These are phyloP conservation scores for Proisotoma minuta DNA, from an alignment of 2,888 invertebrate genomes.

Conservation along the genomic window DNA sequence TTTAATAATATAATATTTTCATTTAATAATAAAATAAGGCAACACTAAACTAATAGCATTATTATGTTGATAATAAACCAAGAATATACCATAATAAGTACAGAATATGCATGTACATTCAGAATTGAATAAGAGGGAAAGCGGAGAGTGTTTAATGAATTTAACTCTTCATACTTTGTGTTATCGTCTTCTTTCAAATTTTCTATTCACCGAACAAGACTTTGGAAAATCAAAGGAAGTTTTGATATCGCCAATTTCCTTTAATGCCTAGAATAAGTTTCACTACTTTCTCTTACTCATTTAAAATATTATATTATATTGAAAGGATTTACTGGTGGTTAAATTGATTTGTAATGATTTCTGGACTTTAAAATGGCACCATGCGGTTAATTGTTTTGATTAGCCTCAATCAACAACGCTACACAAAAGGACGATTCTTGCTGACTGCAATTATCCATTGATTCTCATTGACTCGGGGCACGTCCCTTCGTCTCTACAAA, in stretches of 20 bases:
- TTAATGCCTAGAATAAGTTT: background rate
- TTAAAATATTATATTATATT: too few relatives aligned
- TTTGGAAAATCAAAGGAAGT: conserved; percentile 10
- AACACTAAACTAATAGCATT: background rate
- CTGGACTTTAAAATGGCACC: background rate
- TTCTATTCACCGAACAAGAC: too few relatives aligned
- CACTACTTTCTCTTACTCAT: background rate
- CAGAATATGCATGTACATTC: background rate
- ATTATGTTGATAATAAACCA: background rate
- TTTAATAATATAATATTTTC: too few relatives aligned
- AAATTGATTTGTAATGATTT: too few relatives aligned
- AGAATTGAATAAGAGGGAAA: background rate
- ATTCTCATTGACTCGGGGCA: background rate
- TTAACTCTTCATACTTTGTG: too few relatives aligned
- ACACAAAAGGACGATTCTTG: too few relatives aligned
- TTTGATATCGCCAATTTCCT: conserved; percentile 11
- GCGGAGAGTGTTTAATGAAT: too few relatives aligned
- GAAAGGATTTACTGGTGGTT: too few relatives aligned
- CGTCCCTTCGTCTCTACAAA: background rate
- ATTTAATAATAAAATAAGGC: background rate
- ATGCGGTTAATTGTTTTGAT: conserved; percentile 8
- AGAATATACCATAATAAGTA: background rate
- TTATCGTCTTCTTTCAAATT: too few relatives aligned
- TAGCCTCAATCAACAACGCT: conserved; percentile 9
- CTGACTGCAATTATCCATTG: background rate